Conservation (phyloP, 1,140 invertebrate genomes). For the Agrypnia vestita region DNA sequence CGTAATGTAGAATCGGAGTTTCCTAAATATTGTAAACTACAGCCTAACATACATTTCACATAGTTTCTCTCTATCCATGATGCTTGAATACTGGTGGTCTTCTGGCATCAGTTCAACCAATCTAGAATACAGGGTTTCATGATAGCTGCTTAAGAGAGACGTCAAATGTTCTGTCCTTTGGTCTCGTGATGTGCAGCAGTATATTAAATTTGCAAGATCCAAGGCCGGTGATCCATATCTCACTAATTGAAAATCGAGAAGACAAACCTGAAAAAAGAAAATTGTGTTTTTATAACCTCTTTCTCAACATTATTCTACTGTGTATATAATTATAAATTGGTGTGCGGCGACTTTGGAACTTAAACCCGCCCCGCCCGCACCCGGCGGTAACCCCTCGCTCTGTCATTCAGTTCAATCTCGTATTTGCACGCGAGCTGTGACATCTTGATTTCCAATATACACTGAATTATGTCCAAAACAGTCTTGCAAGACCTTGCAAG, state of each 20-base stretch:
- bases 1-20: not conserved
- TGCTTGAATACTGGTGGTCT: constrained; percentile 67
- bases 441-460: no score
- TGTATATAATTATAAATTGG: no score
- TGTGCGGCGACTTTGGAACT: no score
- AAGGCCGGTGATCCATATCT: constrained; percentile 80
- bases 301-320: no score
- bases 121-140: constrained; percentile 71
- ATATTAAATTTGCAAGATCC: constrained; percentile 80
- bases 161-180: constrained; percentile 75
- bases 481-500: no score
- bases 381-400: no score
- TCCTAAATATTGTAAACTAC: no score
- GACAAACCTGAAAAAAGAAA: constrained; percentile 73
- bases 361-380: no score
- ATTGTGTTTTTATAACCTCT: no score
- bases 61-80: constrained; percentile 70
- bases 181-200: constrained; percentile 77
- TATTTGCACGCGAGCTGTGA: no score
- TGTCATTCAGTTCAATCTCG: no score
- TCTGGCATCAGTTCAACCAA: constrained; percentile 70
- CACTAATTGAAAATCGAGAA: constrained; percentile 81
- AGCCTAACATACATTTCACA: constrained; percentile 75
- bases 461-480: no score
- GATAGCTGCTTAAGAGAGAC: constrained; percentile 75